phyloP scores from a whole-genome alignment of 2,888 invertebrate species.

The Amphipyra tragopoginis region DNA sequence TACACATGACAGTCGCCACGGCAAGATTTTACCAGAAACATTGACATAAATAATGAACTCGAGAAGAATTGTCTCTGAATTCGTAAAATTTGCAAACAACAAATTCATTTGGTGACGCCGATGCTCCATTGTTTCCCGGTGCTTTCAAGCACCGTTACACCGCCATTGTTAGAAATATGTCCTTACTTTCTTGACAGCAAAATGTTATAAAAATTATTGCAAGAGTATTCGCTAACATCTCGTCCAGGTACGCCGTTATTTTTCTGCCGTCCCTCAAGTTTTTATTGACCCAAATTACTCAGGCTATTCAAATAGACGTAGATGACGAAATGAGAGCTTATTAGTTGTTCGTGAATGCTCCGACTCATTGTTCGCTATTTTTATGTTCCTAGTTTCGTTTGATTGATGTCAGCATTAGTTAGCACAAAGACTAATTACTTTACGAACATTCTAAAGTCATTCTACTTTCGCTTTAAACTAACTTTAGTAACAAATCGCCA shows the following conservation, averaged over 20 bases:
- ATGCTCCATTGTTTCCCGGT: conserved; percentile 59
- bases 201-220: conserved; percentile 48
- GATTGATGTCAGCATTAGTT: conserved; percentile 46
- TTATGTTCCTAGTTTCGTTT: conserved; percentile 46
- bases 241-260: conserved; percentile 42
- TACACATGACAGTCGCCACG: conserved; percentile 6
- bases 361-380: conserved; percentile 42
- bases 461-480: conserved; percentile 30
- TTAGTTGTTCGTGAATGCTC: conserved; percentile 47
- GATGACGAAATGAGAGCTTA: conserved; percentile 53
- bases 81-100: conserved; percentile 59
- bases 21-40: conserved; percentile 24
- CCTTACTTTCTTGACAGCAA: conserved; percentile 52
- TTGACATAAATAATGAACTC: conserved; percentile 30
- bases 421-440: conserved; percentile 45
- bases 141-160: conserved; percentile 58
- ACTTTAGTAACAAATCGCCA: conserved; percentile 28
- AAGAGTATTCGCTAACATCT: conserved; percentile 53
- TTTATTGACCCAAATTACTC: conserved; percentile 64
- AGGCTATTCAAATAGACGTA: conserved; percentile 59
- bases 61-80: conserved; percentile 40
- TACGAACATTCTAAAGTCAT: conserved; percentile 33
- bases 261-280: conserved; percentile 46
- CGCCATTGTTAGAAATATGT: conserved; percentile 50
- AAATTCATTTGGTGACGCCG: conserved; percentile 58